Base-by-base conservation (phyloP, 2,797 vertebrate genomes). In the Halcyon chelicuti region DNA sequence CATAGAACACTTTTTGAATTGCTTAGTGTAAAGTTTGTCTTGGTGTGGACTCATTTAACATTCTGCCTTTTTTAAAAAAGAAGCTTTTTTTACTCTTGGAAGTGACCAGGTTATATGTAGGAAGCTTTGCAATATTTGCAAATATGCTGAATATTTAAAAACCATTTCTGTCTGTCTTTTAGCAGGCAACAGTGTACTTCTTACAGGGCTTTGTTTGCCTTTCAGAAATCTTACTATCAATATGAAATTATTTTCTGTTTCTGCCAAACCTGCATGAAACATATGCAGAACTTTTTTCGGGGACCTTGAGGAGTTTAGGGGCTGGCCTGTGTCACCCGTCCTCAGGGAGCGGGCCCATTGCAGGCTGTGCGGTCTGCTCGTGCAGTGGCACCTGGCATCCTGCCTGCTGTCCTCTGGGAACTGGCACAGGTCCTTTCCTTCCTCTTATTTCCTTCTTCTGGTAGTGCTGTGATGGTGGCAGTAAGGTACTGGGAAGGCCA, bases 321-420 rank as follows among this genome's bases (percentile, higher is more conserved):
- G 37, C 40, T 33, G 75, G 7, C 15, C 35, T 28, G 22, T 9
- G 1, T 16, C 3, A 3, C 14, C 23, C 39, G 29, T 20, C 16
- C 55, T 12, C 16, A 0, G 71, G 62, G 22, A 54, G 22, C 0
- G 2, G 47, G n/a, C 44, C 23, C 37, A 0, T 20, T 23, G 40
- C 58, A 26, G 44, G 54, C 17, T 61, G n/a, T 25, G 37, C 9
- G 60, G 12, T 54, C 33, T 21, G 15, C 47, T 25, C 5, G 21
- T 15, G 33, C 12, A 57, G 57, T 29, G 9, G 31, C 74, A 39
- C 14, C 33, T 72, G 52, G 13, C 37, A 13, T 37, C 46, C 58
- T 11, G 44, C 52, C 72, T 14, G 22, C 51, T 58, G 31, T 15
- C 76, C 54, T 61, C 51, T 37, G 60, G 49, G 75, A 61, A 12